phyloP scores from a whole-genome alignment of 2,113 vertebrate genomes.

The Abramis brama region DNA sequence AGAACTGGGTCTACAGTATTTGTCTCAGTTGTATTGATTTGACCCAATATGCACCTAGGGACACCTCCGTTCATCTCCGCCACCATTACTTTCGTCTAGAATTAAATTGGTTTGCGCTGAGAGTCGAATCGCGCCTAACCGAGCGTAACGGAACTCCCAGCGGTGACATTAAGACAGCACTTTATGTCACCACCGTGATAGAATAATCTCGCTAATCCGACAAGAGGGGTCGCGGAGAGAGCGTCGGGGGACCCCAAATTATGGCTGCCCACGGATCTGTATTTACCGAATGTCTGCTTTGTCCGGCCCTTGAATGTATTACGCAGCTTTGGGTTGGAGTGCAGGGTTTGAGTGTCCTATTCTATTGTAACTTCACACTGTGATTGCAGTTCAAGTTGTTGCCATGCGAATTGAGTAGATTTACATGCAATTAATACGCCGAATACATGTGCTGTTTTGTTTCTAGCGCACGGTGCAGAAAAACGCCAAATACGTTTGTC shows the following conservation, averaged over 20 bases:
- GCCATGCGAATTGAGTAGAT: conserved; percentile 4
- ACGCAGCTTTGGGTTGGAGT: conserved; percentile 76
- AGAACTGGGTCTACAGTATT: background rate
- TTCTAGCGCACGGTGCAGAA: conserved; percentile 94
- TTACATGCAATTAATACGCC: conserved; percentile 2
- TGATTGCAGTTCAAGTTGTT: conserved; percentile 44
- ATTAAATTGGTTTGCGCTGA: conserved; percentile 83
- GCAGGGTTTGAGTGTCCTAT: conserved; percentile 68
- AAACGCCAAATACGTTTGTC: conserved; percentile 95
- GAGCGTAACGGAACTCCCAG: conserved; percentile 83
- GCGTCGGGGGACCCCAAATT: conserved; percentile 87
- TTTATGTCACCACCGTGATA: conserved; percentile 86
- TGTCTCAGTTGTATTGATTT: conserved; percentile 41
- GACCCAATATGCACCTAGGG: conserved; percentile 46
- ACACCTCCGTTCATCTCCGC: conserved; percentile 52
- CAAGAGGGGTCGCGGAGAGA: conserved; percentile 62
- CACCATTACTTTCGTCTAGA: conserved; percentile 71
- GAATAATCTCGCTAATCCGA: conserved; percentile 89
- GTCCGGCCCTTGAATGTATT: conserved; percentile 84
- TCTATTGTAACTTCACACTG: conserved; percentile 68
- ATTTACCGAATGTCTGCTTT: conserved; percentile 87
- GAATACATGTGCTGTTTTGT: conserved; percentile 34
- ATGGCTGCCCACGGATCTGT: conserved; percentile 93
- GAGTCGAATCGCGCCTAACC: conserved; percentile 81
- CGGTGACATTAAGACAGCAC: conserved; percentile 86